Base-by-base conservation (phyloP, 2,888 invertebrate species). In the Lochmaea crataegi region DNA sequence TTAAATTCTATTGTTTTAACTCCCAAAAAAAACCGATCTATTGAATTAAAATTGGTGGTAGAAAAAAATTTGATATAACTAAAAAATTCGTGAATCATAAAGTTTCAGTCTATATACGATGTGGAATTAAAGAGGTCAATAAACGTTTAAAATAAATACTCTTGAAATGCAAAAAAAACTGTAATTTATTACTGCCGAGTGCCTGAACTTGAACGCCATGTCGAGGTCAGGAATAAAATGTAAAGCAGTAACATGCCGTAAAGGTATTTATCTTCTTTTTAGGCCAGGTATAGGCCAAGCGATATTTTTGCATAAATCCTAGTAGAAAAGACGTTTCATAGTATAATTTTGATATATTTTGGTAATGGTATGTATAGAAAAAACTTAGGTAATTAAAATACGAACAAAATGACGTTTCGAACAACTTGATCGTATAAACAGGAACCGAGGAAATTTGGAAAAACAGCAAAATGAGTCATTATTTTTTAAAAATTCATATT, bases 151-250 rank as follows among this genome's bases (percentile, higher is more conserved):
- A 42, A 63, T 41, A 63, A 63, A 63, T 63, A 58, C n/a, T 26
- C 18, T 63, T 18, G n/a, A 42, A 11, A 42, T 63, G 53, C 53
- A 53, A 63, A 41, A 63, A 63, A 63, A 42, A 16, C 2, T n/a
- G 4, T 60, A 60, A 60, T 60, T 60, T 60, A 42, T 63, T 42
- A 45, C 18, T 42, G 42, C 12, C 12, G 61, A 63, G 16, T 16
- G 18, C 61, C 38, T 42, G 61, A 63, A 63, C 61, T 63, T 38
- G 60, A 60, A 60, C 32, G 60, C 60, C 10, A 60, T 60, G 60
- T 60, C 60, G 61, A 63, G 61, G 61, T 63, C 61, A 63, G 42
- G 42, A 63, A 42, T 63, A 58, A 26, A 58, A 58, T 58, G 45
- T 45, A 45, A 45, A 45, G 45, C 45, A 45, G 45, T 45, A 45